These are phyloP conservation scores for Arge pagana DNA, from an alignment of 2,888 invertebrate species.

Conservation along the genomic window DNA sequence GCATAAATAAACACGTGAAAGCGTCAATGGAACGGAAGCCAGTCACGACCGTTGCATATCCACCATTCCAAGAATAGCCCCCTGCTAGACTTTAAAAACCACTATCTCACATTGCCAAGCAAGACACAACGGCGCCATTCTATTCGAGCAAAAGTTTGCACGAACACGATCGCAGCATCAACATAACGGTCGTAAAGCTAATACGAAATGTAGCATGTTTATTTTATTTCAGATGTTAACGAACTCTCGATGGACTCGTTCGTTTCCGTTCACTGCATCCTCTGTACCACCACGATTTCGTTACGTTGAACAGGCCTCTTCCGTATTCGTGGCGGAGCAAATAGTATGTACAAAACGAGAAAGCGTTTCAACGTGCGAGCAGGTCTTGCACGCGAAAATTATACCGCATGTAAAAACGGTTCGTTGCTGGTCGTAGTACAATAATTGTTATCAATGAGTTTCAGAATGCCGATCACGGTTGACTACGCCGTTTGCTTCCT, in stretches of 20 bases:
- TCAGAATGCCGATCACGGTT: no score
- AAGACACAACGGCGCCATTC: background rate
- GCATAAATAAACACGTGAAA: conserved; percentile 9
- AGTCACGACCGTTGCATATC: conserved; percentile 1
- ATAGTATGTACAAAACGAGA: no score
- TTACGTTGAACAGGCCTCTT: no score
- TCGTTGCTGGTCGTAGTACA: no score
- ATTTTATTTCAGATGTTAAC: conserved; percentile 12
- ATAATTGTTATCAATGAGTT: no score
- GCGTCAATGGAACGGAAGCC: conserved; percentile 14
- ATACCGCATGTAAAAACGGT: no score
- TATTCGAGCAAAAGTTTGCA: background rate
- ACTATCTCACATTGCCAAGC: background rate
- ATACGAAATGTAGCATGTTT: background rate
- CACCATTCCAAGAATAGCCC: conserved; percentile 13
- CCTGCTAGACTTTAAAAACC: background rate
- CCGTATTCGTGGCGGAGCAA: no score
- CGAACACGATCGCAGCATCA: background rate
- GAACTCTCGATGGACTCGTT: conserved; percentile 14
- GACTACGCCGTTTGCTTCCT: no score
- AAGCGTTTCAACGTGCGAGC: no score
- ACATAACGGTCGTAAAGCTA: background rate
- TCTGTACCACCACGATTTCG: no score
- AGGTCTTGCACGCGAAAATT: no score
- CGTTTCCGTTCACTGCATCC: no score